A percentile compares a stretch with the other conserved stretches of the same genome.
Evolutionary conservation across 2,888 invertebrate species (phyloP).

Genomic region (Amphipyra berbera): DNA sequence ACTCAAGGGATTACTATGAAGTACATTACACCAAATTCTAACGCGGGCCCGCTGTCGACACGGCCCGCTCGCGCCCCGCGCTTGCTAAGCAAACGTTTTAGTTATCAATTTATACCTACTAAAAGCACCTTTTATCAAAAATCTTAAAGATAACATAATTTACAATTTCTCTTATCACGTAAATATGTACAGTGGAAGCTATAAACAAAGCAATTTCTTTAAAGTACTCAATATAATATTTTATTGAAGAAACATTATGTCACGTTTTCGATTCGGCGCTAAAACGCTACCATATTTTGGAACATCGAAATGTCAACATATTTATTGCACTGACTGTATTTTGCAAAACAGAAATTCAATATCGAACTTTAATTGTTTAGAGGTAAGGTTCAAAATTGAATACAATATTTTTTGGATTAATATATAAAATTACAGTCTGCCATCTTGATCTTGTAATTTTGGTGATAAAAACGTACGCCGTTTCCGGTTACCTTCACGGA

Average conservation of each 20-base stretch:
- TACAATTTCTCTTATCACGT: background rate
- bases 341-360: slow-evolving; percentile 3
- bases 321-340: slow-evolving; percentile 21
- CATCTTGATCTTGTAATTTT: slow-evolving; percentile 20
- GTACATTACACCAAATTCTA: too few relatives aligned
- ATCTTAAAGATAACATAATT: background rate
- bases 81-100: too few relatives aligned
- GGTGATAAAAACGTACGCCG: slow-evolving; percentile 28
- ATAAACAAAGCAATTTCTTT: slow-evolving; percentile 13
- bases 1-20: too few relatives aligned
- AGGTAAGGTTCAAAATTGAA: slow-evolving; percentile 6
- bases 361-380: background rate
- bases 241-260: slow-evolving; percentile 22
- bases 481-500: slow-evolving; percentile 17
- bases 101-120: too few relatives aligned
- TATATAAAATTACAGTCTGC: slow-evolving; percentile 26
- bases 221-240: slow-evolving; percentile 19
- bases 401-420: background rate
- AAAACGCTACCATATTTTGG: slow-evolving; percentile 11
- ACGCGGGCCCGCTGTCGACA: too few relatives aligned
- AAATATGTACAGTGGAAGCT: slow-evolving; percentile 2
- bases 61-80: too few relatives aligned
- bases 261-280: slow-evolving; percentile 9
- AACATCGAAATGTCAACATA: slow-evolving; percentile 26
- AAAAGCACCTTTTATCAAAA: background rate